Evolutionary conservation across 2,113 vertebrate species (phyloP).

Genomic region (Taxidea taxus): DNA sequence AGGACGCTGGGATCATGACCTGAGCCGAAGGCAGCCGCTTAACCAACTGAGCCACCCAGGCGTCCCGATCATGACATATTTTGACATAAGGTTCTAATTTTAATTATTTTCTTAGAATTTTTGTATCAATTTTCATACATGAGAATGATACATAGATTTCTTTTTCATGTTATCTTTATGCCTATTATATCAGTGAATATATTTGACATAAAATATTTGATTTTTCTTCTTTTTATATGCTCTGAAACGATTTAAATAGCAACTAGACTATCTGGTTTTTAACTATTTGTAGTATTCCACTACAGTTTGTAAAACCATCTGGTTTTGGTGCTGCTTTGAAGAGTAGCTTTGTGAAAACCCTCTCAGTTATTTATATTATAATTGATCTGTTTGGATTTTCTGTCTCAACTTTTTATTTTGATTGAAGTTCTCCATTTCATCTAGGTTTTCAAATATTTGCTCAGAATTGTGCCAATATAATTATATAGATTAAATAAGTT

Average conservation of each 20-base stretch:
- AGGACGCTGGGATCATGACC: too few species aligned
- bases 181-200: not conserved
- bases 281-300: not conserved
- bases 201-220: not conserved
- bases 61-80: not conserved
- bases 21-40: too few species aligned
- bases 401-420: not conserved
- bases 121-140: not conserved
- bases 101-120: not conserved
- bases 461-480: not conserved
- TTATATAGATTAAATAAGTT: not conserved
- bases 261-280: not conserved
- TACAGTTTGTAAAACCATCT: not conserved
- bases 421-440: not conserved
- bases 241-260: not conserved
- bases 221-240: not conserved
- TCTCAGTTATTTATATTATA: not conserved
- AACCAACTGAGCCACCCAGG: too few species aligned
- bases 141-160: not conserved
- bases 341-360: not conserved
- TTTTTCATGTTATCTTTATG: not conserved
- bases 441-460: not conserved
- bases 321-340: not conserved
- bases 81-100: slow-evolving; percentile 11
- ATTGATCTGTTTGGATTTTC: not conserved